A percentile compares a stretch with the other conserved stretches of the same genome.
phyloP scores from a whole-genome alignment of 1,140 invertebrate species.

The Ostrea edulis region DNA sequence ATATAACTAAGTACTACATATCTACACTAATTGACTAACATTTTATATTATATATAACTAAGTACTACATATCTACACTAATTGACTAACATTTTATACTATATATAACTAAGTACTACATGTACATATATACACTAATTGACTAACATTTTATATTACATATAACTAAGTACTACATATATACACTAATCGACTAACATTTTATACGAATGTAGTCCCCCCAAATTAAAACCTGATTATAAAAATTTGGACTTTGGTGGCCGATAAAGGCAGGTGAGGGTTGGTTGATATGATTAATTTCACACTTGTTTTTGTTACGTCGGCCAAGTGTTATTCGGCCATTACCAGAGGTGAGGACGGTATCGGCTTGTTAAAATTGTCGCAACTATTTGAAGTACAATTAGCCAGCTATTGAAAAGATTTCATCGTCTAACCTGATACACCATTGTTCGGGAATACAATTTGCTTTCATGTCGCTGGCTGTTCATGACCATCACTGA shows the following conservation, averaged over 20 bases:
- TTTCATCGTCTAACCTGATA: background rate
- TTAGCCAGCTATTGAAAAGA: background rate
- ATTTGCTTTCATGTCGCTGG: background rate
- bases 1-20: too few relatives aligned
- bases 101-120: too few relatives aligned
- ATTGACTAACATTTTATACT: too few relatives aligned
- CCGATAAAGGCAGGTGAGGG: background rate
- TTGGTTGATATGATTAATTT: slow-evolving; percentile 36
- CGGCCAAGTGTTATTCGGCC: background rate
- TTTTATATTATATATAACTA: too few relatives aligned
- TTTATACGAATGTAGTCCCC: background rate
- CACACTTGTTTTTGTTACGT: slow-evolving; percentile 37
- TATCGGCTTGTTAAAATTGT: background rate
- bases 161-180: too few relatives aligned
- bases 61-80: too few relatives aligned
- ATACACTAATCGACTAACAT: background rate
- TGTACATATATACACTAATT: too few relatives aligned
- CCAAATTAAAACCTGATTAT: background rate
- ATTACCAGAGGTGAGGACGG: slow-evolving; percentile 8
- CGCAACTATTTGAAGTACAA: background rate
- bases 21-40: too few relatives aligned
- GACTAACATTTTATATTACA: too few relatives aligned
- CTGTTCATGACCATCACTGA: background rate
- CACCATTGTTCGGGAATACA: background rate
- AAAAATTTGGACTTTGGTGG: background rate